Evolutionary conservation across 92 coral and sea anemone genomes (phyloP), one percentile per base, ranked within the genome.

Genomic region (Nematostella vectensis): DNA sequence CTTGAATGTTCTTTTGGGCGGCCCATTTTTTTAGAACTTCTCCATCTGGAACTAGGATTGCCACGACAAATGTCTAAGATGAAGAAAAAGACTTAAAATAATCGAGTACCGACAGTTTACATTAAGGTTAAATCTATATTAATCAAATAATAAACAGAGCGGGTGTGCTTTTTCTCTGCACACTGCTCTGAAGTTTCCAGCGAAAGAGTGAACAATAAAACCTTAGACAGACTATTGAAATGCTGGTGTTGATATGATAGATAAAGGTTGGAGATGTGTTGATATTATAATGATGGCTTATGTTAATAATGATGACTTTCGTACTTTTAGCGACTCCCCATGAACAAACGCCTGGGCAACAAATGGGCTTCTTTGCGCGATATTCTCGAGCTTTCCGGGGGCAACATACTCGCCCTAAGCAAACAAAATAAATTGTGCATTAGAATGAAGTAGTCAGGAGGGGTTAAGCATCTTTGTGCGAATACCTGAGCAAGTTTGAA

Each of bases 401-500:
- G 96, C 88, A 20, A 89, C 61, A 59, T 89, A 89, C 57, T 84
- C 94, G 27, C 96, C 96, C 96, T 88, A 29, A 31, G 15, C 0
- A 59, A 11, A 20, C 31, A 51, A 31, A 25, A 22, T 2, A 16
- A 47, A 27, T 16, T 11, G 37, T 25, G 29, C 50, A 19, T 2
- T 17, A 26, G 23, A 22, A n/a, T n/a, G n/a, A n/a, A n/a, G n/a
- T n/a, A n/a, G 11, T n/a, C 2, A 25, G 36, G 20, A 40, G 31
- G 18, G 3, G 29, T 3, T 25, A 4, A 11, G 9, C 12, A 4
- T 1, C 1, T 26, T 11, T 47, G 11, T 4, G 23, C 1, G 4
- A 43, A 26, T 52, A 83, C 96, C 94, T 88, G 96, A 0, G 96
- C 69, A 31, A 88, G 74, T 64, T 88, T 88, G 71, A 88, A 88